These are phyloP conservation scores for Lepidothrix coronata DNA, from an alignment of 2,113 vertebrate genomes.

Conservation along the genomic window DNA sequence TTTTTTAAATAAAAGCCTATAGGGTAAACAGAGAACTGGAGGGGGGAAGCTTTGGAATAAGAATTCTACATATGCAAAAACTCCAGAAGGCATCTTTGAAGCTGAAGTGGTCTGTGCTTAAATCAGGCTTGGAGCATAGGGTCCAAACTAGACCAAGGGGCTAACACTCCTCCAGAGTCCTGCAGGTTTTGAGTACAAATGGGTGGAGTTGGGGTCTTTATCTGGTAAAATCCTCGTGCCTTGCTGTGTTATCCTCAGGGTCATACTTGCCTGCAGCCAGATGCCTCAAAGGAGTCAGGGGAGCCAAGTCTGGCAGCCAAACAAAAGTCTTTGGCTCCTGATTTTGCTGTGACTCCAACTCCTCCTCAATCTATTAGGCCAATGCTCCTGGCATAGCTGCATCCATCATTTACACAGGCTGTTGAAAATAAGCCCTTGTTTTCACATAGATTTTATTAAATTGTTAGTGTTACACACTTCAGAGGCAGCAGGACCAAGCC, in stretches of 20 bases:
- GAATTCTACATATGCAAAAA: not conserved
- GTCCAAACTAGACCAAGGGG: not conserved
- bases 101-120: not conserved
- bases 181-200: not conserved
- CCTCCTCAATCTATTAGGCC: not conserved
- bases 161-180: not conserved
- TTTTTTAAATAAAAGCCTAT: slow-evolving; percentile 15
- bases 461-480: not conserved
- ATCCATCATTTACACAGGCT: not conserved
- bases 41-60: not conserved
- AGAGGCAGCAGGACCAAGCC: slow-evolving; percentile 24
- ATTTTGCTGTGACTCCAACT: not conserved
- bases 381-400: not conserved
- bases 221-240: not conserved
- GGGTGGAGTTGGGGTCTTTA: not conserved
- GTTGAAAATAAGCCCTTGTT: slow-evolving; percentile 8
- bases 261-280: not conserved
- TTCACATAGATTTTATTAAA: slow-evolving; percentile 31
- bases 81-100: not conserved
- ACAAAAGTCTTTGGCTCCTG: not conserved
- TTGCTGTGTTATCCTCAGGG: not conserved
- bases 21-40: not conserved
- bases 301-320: not conserved
- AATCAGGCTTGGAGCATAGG: not conserved
- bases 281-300: not conserved